Evolutionary conservation across 2,797 vertebrate genomes (phyloP), one percentile per base, ranked within the genome.

Genomic region (Prunella strophiata): DNA sequence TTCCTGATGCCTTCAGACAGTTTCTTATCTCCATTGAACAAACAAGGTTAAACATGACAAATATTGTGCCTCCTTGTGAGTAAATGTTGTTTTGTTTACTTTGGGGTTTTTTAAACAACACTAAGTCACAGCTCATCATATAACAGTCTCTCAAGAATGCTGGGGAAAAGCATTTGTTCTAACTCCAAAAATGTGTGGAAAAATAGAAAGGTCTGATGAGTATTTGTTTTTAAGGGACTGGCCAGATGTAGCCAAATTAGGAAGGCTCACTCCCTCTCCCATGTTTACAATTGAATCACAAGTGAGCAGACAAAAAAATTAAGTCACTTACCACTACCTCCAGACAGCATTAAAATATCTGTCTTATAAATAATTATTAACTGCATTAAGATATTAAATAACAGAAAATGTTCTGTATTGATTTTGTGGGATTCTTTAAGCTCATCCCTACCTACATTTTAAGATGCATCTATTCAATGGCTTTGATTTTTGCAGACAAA

Each of bases 41-140:
- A 96, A 88, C 61, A 91, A 93, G 86, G 78, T 96, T 95, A 77
- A 92, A 77, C 43, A 91, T 27, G 72, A 85, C 87, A 89, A 90
- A 91, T 87, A 85, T 78, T 88, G 70, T 94, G 73, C 50, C 21
- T 94, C 15, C 76, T 75, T 62, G 32, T 90, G 73, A 86, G 82
- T 77, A 94, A 94, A 94, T 91, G 43, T 74, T 93, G 75, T 38
- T 91, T 65, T 89, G 68, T 93, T 96, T 92, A 83, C 63, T 91
- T 74, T 55, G 45, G 27, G 38, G 2, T 2, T 29, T 81, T 95
- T 83, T 38, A 76, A 91, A 75, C 88, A 82, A 91, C 77, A 62
- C 30, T 71, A 93, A 89, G 78, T 68, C 70, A 96, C 54, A 89
- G 61, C 78, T 96, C 73, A 85, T 92, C 81, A 62, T 40, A 10